These are phyloP conservation scores for Rotaria macrura DNA, from an alignment of 2,888 invertebrate species.

Conservation along the genomic window DNA sequence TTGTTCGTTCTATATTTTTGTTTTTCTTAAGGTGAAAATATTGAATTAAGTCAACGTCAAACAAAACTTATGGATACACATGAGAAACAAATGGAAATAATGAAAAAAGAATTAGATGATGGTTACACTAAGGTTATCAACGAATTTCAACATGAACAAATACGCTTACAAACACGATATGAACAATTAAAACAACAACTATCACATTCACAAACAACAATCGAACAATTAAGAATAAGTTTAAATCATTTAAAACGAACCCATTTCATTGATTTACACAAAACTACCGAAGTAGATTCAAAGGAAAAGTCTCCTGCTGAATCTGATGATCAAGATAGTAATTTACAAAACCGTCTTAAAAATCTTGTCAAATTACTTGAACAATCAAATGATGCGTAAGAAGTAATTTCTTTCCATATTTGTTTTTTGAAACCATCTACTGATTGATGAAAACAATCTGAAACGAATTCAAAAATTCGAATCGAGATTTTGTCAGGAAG, in stretches of 20 bases:
- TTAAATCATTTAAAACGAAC: neutral
- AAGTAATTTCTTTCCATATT: neutral
- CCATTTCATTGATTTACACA: neutral
- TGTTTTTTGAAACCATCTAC: neutral
- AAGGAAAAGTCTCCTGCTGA: neutral
- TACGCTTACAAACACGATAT: neutral
- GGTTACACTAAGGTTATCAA: neutral
- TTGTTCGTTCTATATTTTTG: no score
- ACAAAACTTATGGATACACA: neutral
- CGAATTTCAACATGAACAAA: slow-evolving; percentile 14
- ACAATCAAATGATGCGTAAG: slow-evolving; percentile 9
- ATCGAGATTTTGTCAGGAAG: no score
- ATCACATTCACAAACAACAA: neutral
- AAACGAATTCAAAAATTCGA: no score
- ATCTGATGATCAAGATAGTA: neutral
- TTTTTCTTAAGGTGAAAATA: neutral
- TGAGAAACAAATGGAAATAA: slow-evolving; percentile 19
- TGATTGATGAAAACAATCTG: no score
- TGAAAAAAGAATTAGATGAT: slow-evolving; percentile 22
- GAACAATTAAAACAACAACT: slow-evolving; percentile 18
- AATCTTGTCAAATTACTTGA: neutral
- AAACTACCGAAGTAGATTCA: neutral
- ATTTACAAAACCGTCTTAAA: neutral
- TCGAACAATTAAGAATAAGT: neutral
- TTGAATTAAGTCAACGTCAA: slow-evolving; percentile 13